A percentile compares a stretch with the other conserved stretches of the same genome.
These are phyloP conservation scores for Neoarius graeffei DNA, from an alignment of 2,113 vertebrate genomes.

Conservation along the genomic window DNA sequence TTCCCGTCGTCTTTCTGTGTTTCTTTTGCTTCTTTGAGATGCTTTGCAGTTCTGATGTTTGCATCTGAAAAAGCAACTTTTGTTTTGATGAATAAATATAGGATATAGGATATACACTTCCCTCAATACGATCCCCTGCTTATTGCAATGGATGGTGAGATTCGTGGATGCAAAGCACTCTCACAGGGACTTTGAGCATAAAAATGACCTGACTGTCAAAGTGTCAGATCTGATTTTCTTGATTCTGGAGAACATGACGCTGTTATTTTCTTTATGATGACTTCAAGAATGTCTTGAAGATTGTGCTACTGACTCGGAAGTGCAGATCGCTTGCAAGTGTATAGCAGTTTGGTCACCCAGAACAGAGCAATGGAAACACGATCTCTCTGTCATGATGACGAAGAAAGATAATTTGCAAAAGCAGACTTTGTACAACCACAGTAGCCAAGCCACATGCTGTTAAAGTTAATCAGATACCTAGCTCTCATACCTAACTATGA, in stretches of 20 bases:
- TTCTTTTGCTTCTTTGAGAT: slow-evolving; percentile 57
- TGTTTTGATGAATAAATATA: neutral
- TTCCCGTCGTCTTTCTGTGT: slow-evolving; percentile 56
- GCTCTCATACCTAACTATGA: neutral
- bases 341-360: neutral
- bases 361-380: slow-evolving; percentile 1
- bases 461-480: neutral
- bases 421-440: neutral
- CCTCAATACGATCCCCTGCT: neutral
- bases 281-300: neutral
- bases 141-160: neutral
- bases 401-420: neutral
- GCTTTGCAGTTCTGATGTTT: slow-evolving; percentile 48
- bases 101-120: slow-evolving; percentile 15
- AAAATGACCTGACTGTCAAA: neutral
- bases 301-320: neutral
- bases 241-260: neutral
- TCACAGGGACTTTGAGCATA: neutral
- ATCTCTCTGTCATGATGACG: neutral
- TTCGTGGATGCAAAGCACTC: neutral
- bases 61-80: slow-evolving; percentile 40
- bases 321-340: neutral
- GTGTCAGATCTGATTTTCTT: neutral
- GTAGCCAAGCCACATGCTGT: neutral
- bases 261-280: neutral